Percentiles rank a stretch among this genome's conserved stretches.
Conservation (phyloP, 2,797 vertebrate species). For the Psittacula derbiana region DNA sequence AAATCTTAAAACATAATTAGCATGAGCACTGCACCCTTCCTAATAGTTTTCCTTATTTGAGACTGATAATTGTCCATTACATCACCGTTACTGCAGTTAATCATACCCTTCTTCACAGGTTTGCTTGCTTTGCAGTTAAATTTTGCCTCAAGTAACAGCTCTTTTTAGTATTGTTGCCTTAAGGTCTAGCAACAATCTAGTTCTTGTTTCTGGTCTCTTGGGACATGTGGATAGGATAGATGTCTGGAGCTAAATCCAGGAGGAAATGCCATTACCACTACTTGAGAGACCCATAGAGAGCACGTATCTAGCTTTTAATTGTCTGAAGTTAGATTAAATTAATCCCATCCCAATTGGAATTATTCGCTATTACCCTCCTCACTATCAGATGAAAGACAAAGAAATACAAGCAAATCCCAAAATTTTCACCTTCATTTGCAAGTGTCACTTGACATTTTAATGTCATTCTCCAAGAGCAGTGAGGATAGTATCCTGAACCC, state of each 20-base stretch:
- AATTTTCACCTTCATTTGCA: neutral
- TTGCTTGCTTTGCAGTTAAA: neutral
- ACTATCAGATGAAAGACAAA: neutral
- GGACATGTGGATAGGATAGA: neutral
- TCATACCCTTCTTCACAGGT: neutral
- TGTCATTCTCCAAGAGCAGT: neutral
- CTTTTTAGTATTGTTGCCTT: neutral
- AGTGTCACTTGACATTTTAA: neutral
- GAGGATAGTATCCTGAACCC: neutral
- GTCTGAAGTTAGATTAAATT: neutral
- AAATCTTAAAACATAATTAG: neutral
- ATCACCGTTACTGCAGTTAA: neutral
- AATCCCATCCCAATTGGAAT: neutral
- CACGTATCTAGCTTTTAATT: neutral
- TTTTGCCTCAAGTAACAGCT: neutral
- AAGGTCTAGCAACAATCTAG: neutral
- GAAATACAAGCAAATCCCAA: neutral
- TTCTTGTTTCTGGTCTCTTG: neutral
- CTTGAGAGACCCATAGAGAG: neutral
- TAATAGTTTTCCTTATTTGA: constrained; percentile 23
- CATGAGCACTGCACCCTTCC: neutral
- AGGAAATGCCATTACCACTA: fast-evolving
- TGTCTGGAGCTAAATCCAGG: neutral
- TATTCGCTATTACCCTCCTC: neutral
- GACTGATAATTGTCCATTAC: constrained; percentile 32